Evolutionary conservation across 2,888 invertebrate genomes (phyloP).

Genomic region (Pilophorus perplexus): DNA sequence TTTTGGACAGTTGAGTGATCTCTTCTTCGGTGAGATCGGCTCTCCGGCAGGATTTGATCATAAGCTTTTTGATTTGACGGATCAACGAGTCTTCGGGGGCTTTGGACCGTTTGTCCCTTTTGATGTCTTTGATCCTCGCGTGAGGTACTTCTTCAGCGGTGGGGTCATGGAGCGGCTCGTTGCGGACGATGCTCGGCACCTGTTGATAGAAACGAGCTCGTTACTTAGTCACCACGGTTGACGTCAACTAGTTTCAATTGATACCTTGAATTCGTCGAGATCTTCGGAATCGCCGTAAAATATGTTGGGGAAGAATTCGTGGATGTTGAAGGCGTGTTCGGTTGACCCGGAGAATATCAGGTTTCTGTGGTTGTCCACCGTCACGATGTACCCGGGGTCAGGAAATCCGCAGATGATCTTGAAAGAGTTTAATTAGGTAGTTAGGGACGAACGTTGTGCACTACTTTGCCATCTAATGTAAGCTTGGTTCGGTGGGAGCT

Average conservation of each 20-base stretch:
- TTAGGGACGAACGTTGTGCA: too few relatives aligned
- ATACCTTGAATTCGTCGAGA: too few relatives aligned
- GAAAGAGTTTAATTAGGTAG: neutral
- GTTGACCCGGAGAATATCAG: conserved; percentile 10
- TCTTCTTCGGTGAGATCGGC: conserved; percentile 5
- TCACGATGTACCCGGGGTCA: neutral
- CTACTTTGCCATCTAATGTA: too few relatives aligned
- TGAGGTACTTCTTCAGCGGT: conserved; percentile 30
- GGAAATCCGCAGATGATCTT: conserved; percentile 10
- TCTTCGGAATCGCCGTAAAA: conserved; percentile 12
- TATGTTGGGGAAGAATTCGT: conserved; percentile 19
- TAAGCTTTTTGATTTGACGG: conserved; percentile 9
- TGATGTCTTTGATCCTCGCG: conserved; percentile 14
- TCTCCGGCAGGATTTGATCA: conserved; percentile 18
- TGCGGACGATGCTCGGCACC: too few relatives aligned
- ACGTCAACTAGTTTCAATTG: too few relatives aligned
- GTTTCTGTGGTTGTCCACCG: conserved; percentile 19
- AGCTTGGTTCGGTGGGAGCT: too few relatives aligned
- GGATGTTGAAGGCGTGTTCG: conserved; percentile 11
- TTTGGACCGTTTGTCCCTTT: conserved; percentile 12
- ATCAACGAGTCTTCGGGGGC: conserved; percentile 23
- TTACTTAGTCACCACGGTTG: too few relatives aligned
- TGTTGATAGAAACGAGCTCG: too few relatives aligned
- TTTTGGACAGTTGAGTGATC: neutral
- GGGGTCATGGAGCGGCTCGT: too few relatives aligned